Evolutionary conservation across 2,113 vertebrate species (phyloP).

Genomic region (Sinosuthora webbiana): DNA sequence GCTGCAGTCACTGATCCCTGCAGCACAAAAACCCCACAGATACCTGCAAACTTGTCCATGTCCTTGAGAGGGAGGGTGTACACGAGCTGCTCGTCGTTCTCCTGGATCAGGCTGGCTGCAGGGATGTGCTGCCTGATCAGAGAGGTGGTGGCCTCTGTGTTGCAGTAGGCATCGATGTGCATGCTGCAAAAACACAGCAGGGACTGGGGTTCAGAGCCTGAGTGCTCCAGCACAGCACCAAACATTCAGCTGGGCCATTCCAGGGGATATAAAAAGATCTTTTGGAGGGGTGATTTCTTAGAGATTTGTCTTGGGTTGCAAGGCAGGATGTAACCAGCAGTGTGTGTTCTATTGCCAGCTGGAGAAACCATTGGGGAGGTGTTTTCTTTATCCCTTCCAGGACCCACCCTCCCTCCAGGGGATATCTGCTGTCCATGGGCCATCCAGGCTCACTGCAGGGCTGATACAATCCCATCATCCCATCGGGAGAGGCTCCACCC

Average conservation of each 20-base stretch:
- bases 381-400: neutral
- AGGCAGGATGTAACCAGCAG: neutral
- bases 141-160: conserved; percentile 75
- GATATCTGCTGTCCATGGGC: neutral
- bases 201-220: neutral
- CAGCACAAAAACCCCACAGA: neutral
- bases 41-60: conserved; percentile 91
- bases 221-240: neutral
- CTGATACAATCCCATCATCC: too few relatives aligned
- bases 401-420: neutral
- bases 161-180: conserved; percentile 82
- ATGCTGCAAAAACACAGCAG: conserved; percentile 74
- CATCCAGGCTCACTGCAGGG: too few relatives aligned
- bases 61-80: conserved; percentile 90
- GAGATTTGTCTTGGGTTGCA: neutral
- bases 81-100: conserved; percentile 85
- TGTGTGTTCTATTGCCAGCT: neutral
- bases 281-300: neutral
- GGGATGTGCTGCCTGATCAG: conserved; percentile 85
- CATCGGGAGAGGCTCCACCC: too few relatives aligned
- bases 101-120: conserved; percentile 81
- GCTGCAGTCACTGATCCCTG: accelerated
- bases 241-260: accelerated
- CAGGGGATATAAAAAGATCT: neutral
- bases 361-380: neutral